Conservation (phyloP, 1,140 invertebrate species). For the Drosophila parabipectinata region DNA sequence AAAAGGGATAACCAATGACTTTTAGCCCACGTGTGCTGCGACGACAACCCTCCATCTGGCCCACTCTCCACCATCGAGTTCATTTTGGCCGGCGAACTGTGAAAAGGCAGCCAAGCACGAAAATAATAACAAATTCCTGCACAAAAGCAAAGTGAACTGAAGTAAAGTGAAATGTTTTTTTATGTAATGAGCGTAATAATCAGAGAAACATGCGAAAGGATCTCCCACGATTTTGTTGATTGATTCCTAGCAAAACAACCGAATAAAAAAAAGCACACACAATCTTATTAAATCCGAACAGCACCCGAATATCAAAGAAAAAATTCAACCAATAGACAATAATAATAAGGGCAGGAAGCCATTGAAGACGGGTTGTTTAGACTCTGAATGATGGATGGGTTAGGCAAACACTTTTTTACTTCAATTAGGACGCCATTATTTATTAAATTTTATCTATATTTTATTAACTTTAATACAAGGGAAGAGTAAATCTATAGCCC, state of each 20-base stretch:
- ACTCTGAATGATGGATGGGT: background rate
- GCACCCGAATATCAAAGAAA: constrained; percentile 26
- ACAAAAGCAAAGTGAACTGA: constrained; percentile 42
- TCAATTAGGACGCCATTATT: background rate
- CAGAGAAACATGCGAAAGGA: constrained; percentile 70
- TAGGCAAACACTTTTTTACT: background rate
- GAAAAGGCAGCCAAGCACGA: constrained; percentile 75
- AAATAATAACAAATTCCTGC: constrained; percentile 75
- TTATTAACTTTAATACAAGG: background rate
- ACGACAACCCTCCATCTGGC: background rate
- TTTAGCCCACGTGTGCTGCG: constrained; percentile 41
- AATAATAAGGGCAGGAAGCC: constrained; percentile 4
- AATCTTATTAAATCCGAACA: constrained; percentile 35
- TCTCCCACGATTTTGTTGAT: constrained; percentile 41
- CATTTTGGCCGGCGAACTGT: constrained; percentile 63
- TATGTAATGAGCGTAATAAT: constrained; percentile 80
- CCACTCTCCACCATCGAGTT: constrained; percentile 7
- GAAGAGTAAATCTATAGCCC: background rate
- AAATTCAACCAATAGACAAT: constrained; percentile 24
- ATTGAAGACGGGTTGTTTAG: background rate
- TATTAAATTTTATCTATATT: background rate
- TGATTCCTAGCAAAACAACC: constrained; percentile 22
- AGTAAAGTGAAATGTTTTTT: constrained; percentile 66
- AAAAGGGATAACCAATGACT: constrained; percentile 74
- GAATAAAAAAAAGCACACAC: constrained; percentile 1